Evolutionary conservation across 2,888 invertebrate genomes (phyloP).

Genomic region (Cataglyphis cursor): DNA sequence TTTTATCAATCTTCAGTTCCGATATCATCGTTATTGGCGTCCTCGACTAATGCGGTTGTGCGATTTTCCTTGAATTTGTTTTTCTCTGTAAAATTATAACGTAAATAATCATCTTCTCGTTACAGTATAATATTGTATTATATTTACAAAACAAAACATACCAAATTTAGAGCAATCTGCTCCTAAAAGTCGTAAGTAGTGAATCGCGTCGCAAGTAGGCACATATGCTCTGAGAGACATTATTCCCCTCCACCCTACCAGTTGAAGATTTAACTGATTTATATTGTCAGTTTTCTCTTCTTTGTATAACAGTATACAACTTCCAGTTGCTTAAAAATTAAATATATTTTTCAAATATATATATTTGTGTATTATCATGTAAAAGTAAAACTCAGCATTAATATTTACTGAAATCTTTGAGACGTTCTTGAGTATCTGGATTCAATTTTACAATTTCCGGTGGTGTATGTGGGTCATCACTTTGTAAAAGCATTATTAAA

Average conservation of each 20-base stretch:
- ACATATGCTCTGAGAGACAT: conserved; percentile 96
- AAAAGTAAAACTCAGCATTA: conserved; percentile 29
- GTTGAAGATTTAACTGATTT: conserved; percentile 88
- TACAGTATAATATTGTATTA: conserved; percentile 61
- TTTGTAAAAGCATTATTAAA: conserved; percentile 92
- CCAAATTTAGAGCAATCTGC: conserved; percentile 95
- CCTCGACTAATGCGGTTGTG: conserved; percentile 75
- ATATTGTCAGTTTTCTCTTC: conserved; percentile 87
- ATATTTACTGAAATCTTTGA: conserved; percentile 90
- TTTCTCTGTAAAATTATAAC: conserved; percentile 87
- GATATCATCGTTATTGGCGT: conserved; percentile 73
- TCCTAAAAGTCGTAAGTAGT: conserved; percentile 94
- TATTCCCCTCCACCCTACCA: conserved; percentile 97
- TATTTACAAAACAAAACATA: conserved; percentile 84
- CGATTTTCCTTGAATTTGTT: conserved; percentile 91
- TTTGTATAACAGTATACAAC: conserved; percentile 92
- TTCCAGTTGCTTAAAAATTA: conserved; percentile 89
- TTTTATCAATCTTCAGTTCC: conserved; percentile 32
- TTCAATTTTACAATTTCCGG: conserved; percentile 92
- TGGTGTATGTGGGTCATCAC: conserved; percentile 93
- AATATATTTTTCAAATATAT: conserved; percentile 45
- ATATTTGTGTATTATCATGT: conserved; percentile 27
- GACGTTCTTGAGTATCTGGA: conserved; percentile 90
- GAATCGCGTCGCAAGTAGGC: conserved; percentile 93
- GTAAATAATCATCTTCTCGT: conserved; percentile 83